These are phyloP conservation scores for Aspidapion aeneum DNA, from an alignment of 2,888 invertebrate species.

Conservation along the genomic window DNA sequence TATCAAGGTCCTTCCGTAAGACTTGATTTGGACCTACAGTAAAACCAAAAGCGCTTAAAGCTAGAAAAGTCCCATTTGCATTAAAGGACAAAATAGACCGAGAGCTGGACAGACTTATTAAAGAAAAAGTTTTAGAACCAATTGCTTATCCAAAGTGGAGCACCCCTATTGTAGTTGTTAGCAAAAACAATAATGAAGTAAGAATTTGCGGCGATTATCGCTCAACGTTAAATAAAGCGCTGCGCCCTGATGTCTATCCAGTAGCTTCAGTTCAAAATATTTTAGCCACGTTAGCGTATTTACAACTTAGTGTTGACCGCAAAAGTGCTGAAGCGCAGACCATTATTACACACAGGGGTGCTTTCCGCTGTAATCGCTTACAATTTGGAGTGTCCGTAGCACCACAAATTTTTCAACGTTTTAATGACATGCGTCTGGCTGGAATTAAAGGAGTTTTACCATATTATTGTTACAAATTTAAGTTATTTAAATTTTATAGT, in stretches of 20 bases:
- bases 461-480: too few species aligned
- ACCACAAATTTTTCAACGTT: conserved; percentile 13
- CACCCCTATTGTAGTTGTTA: conserved; percentile 32
- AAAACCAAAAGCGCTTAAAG: conserved; percentile 11
- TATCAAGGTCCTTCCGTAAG: too few species aligned
- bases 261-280: conserved; percentile 20
- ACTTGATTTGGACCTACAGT: too few species aligned
- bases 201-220: conserved; percentile 34
- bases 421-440: conserved; percentile 9
- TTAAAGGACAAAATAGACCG: conserved; percentile 20
- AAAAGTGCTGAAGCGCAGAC: conserved; percentile 36
- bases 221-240: conserved; percentile 34
- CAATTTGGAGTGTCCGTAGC: conserved; percentile 26
- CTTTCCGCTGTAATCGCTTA: conserved; percentile 32
- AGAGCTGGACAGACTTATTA: conserved; percentile 27
- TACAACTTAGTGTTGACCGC: conserved; percentile 36
- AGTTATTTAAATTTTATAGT: too few species aligned
- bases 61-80: conserved; percentile 25
- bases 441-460: conserved; percentile 13
- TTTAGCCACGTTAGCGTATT: conserved; percentile 42
- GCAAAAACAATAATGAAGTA: conserved; percentile 28
- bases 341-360: conserved; percentile 38
- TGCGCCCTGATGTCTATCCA: conserved; percentile 17
- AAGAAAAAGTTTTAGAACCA: conserved; percentile 28
- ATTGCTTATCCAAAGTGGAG: conserved; percentile 30